Base-by-base conservation (phyloP, 2,888 invertebrate genomes). In the Bibio marci region DNA sequence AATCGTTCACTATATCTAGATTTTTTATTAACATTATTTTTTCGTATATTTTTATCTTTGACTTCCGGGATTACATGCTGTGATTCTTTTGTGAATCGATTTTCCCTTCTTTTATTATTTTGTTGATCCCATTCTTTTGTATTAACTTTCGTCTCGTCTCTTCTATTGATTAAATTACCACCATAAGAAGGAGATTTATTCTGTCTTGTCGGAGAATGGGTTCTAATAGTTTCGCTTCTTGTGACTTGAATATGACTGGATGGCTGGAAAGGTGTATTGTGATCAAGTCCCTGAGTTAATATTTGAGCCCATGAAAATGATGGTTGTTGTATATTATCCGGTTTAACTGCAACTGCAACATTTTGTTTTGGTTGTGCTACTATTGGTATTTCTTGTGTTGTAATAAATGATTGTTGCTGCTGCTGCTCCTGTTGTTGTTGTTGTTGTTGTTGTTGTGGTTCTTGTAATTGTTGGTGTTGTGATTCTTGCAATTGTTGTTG, bases 291-390 rank as follows among this genome's bases (percentile, higher is more conserved):
- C 45, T 76, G 71, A 30, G 77, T 72, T 49, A 80, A 62, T 52
- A 78, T 75, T 60, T 76, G 73, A 3, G 79, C 80, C 53, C 80
- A 80, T 1, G 80, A 78, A 49, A 75, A 66, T 34, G 22, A 22
- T 22, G 6, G 10, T 15, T 31, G 18, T 19, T 6, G 14, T 2
- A n/a, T n/a, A n/a, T n/a, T n/a, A n/a, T 34, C 25, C 13, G 10
- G 34, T 36, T 30, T 30, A 4, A 10, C 25, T 18, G 35, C 33
- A 15, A 15, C 26, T 33, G 25, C 18, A 10, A 17, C 25, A 19
- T 25, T n/a, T 30, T 14, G 18, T 35, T 17, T 7, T 32, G 11
- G 30, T 15, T 18, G 22, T 22, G 8, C 8, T 8, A 8, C 8
- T 22, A 22, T 8, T 6, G 22, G 22, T 22, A 22, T 14, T 11